Base-by-base conservation (phyloP, 30 jellyfish, hydroid and myxozoan species). In the Catostylus mosaicus region DNA sequence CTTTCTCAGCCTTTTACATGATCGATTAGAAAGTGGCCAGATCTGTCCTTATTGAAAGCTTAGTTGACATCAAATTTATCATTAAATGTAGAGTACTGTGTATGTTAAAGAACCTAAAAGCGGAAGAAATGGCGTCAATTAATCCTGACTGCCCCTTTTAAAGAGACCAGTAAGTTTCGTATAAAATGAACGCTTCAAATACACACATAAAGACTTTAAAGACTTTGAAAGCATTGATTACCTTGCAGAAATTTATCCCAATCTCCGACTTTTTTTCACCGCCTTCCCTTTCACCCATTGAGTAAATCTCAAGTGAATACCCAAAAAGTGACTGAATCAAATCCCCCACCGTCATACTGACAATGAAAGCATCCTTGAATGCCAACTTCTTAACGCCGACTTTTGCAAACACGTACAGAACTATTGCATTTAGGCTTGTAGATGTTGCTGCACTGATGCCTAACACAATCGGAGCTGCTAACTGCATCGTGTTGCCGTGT, bases 281-380 rank as follows among this genome's bases (percentile, higher is more conserved):
- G 34, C 52, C 64, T 63, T 56, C 47, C 38, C 78, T 61, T 78
- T 52, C 61, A 22, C 59, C 81, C 50, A 73, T 74, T 20, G 84
- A 48, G 56, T 31, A 60, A 23, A 85, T 63, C 86, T 85, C 95
- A 12, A 71, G 51, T 6, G 89, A 46, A 46, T 85, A 85, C 45
- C 95, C 95, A 64, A 85, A 75, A 19, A 85, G 19, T 7, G 88
- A 60, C 60, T 85, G 95, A 14, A 85, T 12, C 11, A 71, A 16
- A 73, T 85, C 95, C 22, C 89, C 81, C 26, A 74, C 73, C n/a
- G 84, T 34, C 83, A 85, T 74, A 59, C 95, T 85, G 3, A 66
- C 35, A 68, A 85, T 73, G 50, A 85, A 51, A 19, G 52, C 54
- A 30, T 85, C 95, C 51, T 74, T 73, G 84, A 85, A 74, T 8